phyloP scores from a whole-genome alignment of 2,888 invertebrate species.

The Diaprepes abbreviatus region DNA sequence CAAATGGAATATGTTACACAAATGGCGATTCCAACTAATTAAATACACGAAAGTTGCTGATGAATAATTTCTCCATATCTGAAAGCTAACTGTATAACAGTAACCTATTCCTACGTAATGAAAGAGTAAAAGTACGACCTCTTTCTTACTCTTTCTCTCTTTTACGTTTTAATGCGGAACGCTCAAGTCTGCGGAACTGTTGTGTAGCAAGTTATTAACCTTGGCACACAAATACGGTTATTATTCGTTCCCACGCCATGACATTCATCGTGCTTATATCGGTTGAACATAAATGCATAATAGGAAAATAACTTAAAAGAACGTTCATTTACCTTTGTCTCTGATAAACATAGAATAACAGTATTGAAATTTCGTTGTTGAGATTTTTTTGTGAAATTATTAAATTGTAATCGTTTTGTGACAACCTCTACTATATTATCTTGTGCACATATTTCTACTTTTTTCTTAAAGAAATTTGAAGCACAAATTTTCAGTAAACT shows the following conservation, averaged over 20 bases:
- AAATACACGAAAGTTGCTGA: background rate
- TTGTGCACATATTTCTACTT: no score
- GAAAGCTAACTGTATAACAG: background rate
- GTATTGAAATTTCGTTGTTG: no score
- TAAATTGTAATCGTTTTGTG: no score
- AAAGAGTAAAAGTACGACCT: conserved; percentile 13
- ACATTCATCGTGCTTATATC: conserved; percentile 6
- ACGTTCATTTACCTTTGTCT: conserved; percentile 30
- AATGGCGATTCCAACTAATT: background rate
- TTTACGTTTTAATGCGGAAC: background rate
- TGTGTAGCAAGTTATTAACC: conserved; percentile 37
- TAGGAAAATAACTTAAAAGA: conserved; percentile 25
- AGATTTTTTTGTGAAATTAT: no score
- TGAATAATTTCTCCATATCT: background rate
- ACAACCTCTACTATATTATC: no score
- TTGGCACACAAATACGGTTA: conserved; percentile 36
- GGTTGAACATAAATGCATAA: background rate
- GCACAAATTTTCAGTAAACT: no score
- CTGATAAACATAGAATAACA: conserved; percentile 15
- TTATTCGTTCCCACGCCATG: conserved; percentile 25
- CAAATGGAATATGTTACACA: background rate
- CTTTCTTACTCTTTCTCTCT: conserved; percentile 13
- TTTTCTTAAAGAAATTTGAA: no score
- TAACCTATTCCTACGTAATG: background rate
- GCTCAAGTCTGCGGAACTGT: conserved; percentile 8